These are phyloP conservation scores for Nettapus auritus DNA, from an alignment of 2,113 vertebrate genomes.

Conservation along the genomic window DNA sequence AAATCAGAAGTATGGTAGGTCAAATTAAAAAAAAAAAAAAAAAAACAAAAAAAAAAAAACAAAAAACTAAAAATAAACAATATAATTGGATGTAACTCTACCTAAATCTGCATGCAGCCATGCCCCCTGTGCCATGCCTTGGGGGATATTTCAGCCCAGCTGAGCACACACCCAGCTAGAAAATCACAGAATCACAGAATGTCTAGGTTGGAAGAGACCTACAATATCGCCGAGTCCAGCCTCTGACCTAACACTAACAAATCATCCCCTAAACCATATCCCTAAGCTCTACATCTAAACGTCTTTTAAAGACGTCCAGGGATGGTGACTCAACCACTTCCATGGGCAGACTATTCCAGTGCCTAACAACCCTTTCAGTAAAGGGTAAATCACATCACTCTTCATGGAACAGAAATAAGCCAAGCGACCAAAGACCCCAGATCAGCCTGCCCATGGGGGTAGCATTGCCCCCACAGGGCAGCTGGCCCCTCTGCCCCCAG, in stretches of 20 bases:
- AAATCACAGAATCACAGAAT: too few species aligned
- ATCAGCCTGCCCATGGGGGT: neutral
- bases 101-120: too few species aligned
- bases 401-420: neutral
- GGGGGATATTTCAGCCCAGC: neutral
- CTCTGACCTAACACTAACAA: too few species aligned
- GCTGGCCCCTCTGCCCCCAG: rapidly evolving
- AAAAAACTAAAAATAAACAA: neutral
- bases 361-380: too few species aligned
- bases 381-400: neutral
- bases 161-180: neutral
- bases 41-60: neutral
- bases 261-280: too few species aligned
- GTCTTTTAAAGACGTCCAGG: too few species aligned
- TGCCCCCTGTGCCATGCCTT: rapidly evolving
- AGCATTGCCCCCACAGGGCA: too few species aligned
- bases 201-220: too few species aligned
- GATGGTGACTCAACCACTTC: too few species aligned
- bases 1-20: neutral
- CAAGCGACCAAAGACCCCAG: neutral
- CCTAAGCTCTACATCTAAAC: too few species aligned
- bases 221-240: too few species aligned
- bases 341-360: too few species aligned
- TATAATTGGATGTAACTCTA: neutral
- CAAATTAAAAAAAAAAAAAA: neutral